These are phyloP conservation scores for Pyxicephalus adspersus DNA, from an alignment of 2,113 vertebrate species.

Conservation along the genomic window DNA sequence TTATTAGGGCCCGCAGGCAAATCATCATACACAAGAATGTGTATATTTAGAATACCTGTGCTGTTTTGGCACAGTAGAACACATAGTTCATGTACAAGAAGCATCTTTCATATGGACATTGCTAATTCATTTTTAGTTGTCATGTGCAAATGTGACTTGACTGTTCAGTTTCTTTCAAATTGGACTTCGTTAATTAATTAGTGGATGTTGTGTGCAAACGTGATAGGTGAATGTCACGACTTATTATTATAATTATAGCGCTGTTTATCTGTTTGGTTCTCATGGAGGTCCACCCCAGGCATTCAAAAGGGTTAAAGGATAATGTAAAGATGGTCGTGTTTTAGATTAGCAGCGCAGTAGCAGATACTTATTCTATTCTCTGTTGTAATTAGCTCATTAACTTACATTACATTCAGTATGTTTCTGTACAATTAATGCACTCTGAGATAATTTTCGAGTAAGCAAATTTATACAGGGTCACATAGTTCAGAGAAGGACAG, in stretches of 20 bases:
- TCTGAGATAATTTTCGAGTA: constrained; percentile 38
- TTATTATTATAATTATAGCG: background rate
- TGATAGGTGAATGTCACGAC: background rate
- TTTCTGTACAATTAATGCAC: constrained; percentile 36
- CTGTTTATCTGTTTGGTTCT: background rate
- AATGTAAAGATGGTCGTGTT: constrained; percentile 6
- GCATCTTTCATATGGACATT: too few species aligned
- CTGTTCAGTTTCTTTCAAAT: too few species aligned
- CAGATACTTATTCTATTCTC: constrained; percentile 4
- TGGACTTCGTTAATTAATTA: too few species aligned
- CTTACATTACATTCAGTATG: constrained; percentile 19
- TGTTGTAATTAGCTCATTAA: constrained; percentile 40
- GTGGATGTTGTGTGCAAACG: too few species aligned
- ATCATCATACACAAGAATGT: too few species aligned
- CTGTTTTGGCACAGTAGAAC: too few species aligned
- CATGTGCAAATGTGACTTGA: too few species aligned
- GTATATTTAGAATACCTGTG: too few species aligned
- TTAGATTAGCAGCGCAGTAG: background rate
- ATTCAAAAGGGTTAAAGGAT: background rate
- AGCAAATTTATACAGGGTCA: constrained; percentile 41
- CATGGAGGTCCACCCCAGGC: background rate
- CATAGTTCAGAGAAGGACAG: constrained; percentile 14
- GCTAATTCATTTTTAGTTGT: too few species aligned
- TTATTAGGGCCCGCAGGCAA: too few species aligned
- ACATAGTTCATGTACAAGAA: too few species aligned